Evolutionary conservation across 2,888 invertebrate species (phyloP), one percentile per base, ranked within the genome.

Genomic region (Dicycla oo): DNA sequence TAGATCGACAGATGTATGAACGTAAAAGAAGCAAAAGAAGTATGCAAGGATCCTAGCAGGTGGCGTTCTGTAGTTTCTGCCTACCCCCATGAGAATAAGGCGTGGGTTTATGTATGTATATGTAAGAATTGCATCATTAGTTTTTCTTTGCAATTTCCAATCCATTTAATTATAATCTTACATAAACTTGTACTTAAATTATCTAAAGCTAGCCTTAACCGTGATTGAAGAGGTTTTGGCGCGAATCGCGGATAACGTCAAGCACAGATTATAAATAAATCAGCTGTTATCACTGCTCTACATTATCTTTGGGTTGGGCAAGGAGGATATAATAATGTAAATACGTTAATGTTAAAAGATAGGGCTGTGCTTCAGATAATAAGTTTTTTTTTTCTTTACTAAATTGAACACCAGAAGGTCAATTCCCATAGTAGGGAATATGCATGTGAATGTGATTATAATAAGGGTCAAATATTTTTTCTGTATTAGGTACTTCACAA

Each of bases 151-250:
- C 1, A 40, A 23, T 54, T 54, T 38, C 20, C 18, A 15, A 38
- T n/a, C 26, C 18, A n/a, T 45, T 3, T 49, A 51, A 30, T 11
- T 20, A 34, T 40, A 72, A 66, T 77, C 49, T 72, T 53, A 69
- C 11, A 13, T 47, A 72, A 62, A 63, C 23, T 23, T 62, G 20
- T 26, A n/a, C n/a, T n/a, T n/a, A 65, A 65, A 68, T 61, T 71
- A 76, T 76, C 61, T 64, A 67, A 70, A 85, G 73, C 77, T 60
- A 61, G 66, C 78, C 61, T 58, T 77, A 70, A 53, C 77, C 62
- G 84, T 89, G 89, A 89, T 88, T 87, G 88, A 87, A 80, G 71
- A 83, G 73, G 56, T 63, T 76, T 82, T 62, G 45, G 56, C 70
- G 63, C 72, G 60, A 71, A 80, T 63, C 58, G 20, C 47, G 56